A percentile compares a stretch with the other conserved stretches of the same genome.
Evolutionary conservation across 2,888 invertebrate species (phyloP).

Genomic region (Mellilla xanthometata): DNA sequence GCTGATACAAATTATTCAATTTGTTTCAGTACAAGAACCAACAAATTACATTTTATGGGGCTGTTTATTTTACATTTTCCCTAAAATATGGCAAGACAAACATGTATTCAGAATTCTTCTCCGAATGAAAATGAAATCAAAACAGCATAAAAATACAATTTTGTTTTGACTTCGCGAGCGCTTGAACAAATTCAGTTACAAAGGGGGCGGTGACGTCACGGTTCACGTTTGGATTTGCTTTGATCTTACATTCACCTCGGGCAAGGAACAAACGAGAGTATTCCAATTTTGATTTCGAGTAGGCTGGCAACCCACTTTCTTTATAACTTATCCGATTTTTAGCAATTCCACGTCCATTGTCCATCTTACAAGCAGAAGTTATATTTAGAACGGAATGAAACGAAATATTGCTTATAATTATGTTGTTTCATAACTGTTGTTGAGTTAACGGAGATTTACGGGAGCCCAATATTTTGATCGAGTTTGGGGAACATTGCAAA

Average conservation of each 20-base stretch:
- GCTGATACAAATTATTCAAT: too few species aligned
- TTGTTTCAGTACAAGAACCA: too few species aligned
- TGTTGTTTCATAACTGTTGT: too few species aligned
- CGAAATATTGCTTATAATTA: too few species aligned
- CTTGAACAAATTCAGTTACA: conserved; percentile 14
- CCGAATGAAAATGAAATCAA: conserved; percentile 17
- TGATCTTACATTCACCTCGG: conserved; percentile 15
- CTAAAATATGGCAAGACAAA: background rate
- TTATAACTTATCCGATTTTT: background rate
- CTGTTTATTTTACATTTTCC: conserved; percentile 6
- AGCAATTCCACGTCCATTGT: too few species aligned
- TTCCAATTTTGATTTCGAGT: conserved; percentile 4
- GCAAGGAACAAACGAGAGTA: conserved; percentile 8
- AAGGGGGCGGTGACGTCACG: conserved; percentile 10
- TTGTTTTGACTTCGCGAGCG: conserved; percentile 13
- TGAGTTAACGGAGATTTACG: too few species aligned
- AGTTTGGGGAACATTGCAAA: too few species aligned
- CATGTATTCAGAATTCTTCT: conserved; percentile 2
- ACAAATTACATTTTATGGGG: conserved; percentile 13
- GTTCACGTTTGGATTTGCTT: conserved; percentile 9
- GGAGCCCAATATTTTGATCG: too few species aligned
- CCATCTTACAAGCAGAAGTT: too few species aligned
- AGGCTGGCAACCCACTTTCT: background rate
- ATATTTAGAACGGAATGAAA: too few species aligned
- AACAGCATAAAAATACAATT: conserved; percentile 15